Conservation (phyloP, 2,888 invertebrate genomes). For the Hirtodrosophila duncani region DNA sequence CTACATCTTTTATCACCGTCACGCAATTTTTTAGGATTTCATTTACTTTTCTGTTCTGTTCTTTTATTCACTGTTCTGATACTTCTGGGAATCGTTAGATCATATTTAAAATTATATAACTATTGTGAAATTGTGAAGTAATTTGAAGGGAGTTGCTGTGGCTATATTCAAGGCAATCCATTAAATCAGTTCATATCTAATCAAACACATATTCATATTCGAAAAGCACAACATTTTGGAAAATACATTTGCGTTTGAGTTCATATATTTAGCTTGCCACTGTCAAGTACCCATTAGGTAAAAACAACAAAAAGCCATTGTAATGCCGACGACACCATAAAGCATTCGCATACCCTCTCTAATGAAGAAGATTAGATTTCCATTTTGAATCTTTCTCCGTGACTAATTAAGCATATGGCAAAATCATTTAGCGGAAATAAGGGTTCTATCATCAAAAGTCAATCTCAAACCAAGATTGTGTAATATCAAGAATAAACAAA, state of each 20-base stretch:
- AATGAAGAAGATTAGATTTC: slow-evolving; percentile 1
- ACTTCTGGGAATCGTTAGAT: too few species aligned
- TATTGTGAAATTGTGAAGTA: too few species aligned
- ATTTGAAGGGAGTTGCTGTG: too few species aligned
- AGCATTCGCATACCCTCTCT: not conserved
- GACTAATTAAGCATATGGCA: slow-evolving; percentile 41
- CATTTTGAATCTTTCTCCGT: slow-evolving; percentile 10
- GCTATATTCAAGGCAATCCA: too few species aligned
- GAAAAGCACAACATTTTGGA: slow-evolving; percentile 11
- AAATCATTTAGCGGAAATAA: slow-evolving; percentile 17
- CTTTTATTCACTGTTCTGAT: too few species aligned
- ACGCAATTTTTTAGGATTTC: too few species aligned
- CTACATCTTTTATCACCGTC: too few species aligned
- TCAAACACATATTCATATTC: slow-evolving; percentile 15
- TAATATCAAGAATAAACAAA: slow-evolving; percentile 29
- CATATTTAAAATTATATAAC: too few species aligned
- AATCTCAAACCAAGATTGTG: too few species aligned
- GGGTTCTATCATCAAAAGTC: too few species aligned
- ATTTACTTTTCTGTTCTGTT: too few species aligned
- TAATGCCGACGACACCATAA: not conserved
- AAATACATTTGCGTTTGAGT: too few species aligned
- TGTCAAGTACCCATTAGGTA: slow-evolving; percentile 43
- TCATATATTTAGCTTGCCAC: slow-evolving; percentile 6
- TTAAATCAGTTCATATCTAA: slow-evolving; percentile 18
- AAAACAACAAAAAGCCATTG: slow-evolving; percentile 45